These are phyloP conservation scores for Drosophila sp. DNA, from an alignment of 1,140 invertebrate species.

Conservation along the genomic window DNA sequence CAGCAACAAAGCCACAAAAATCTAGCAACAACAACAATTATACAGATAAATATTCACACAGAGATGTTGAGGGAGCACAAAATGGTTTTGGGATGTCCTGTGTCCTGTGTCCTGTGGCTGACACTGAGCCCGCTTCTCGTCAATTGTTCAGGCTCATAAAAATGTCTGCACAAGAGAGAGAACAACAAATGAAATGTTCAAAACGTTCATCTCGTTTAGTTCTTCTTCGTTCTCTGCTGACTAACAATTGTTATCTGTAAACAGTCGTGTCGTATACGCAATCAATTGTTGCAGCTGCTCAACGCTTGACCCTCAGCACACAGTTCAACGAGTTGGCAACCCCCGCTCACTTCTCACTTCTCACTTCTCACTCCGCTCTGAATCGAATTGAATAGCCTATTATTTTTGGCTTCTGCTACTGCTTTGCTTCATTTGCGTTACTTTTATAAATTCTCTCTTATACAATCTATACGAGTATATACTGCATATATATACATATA, in stretches of 20 bases:
- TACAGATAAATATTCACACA: conserved; percentile 29
- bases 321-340: conserved; percentile 30
- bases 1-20: conserved; percentile 41
- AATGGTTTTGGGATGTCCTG: conserved; percentile 42
- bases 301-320: conserved; percentile 36
- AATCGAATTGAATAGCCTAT: conserved; percentile 28
- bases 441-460: conserved; percentile 21
- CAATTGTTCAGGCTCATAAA: conserved; percentile 61
- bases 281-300: conserved; percentile 75
- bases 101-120: conserved; percentile 52
- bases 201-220: conserved; percentile 22
- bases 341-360: not conserved
- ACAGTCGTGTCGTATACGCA: conserved; percentile 71
- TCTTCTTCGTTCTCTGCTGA: conserved; percentile 10
- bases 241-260: conserved; percentile 35
- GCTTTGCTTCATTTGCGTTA: conserved; percentile 44
- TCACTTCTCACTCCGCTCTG: conserved; percentile 28
- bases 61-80: not conserved
- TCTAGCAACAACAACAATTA: conserved; percentile 41
- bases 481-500: too few relatives aligned
- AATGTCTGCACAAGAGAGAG: conserved; percentile 60
- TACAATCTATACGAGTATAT: not conserved
- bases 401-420: conserved; percentile 44
- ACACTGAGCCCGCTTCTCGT: conserved; percentile 38
- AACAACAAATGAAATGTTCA: conserved; percentile 16